Evolutionary conservation across 2,888 invertebrate genomes (phyloP).

Genomic region (Spodoptera littoralis): DNA sequence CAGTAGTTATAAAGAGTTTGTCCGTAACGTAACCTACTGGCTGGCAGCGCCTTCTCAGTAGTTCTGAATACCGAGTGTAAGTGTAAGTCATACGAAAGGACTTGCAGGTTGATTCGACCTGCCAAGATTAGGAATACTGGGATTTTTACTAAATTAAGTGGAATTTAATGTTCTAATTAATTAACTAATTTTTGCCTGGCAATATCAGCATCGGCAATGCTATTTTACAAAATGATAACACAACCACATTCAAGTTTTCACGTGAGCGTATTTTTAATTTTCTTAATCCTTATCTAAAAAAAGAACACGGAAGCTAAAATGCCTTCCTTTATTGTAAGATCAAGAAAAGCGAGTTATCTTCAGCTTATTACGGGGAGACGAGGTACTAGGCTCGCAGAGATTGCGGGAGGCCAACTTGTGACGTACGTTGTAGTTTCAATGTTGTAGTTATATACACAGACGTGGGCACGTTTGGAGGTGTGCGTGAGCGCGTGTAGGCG

Average conservation of each 20-base stretch:
- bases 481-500: constrained; percentile 78
- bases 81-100: constrained; percentile 73
- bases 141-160: constrained; percentile 36
- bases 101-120: constrained; percentile 57
- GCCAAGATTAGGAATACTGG: constrained; percentile 47
- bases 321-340: constrained; percentile 77
- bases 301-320: constrained; percentile 79
- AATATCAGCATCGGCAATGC: too few species aligned
- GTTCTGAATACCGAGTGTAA: constrained; percentile 69
- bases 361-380: constrained; percentile 87
- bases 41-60: constrained; percentile 59
- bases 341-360: constrained; percentile 87
- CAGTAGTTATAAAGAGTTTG: constrained; percentile 68
- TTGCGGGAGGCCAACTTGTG: constrained; percentile 78
- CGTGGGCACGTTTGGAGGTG: constrained; percentile 66
- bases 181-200: constrained; percentile 6
- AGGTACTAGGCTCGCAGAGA: constrained; percentile 84
- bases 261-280: constrained; percentile 12
- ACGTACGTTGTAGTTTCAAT: constrained; percentile 76
- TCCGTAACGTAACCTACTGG: constrained; percentile 50
- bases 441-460: constrained; percentile 67
- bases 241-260: too few species aligned
- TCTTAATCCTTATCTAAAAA: constrained; percentile 45
- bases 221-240: too few species aligned
- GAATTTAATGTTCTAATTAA: constrained; percentile 14